Base-by-base conservation (phyloP, 1,140 invertebrate species). In the Frieseomelitta varia region DNA sequence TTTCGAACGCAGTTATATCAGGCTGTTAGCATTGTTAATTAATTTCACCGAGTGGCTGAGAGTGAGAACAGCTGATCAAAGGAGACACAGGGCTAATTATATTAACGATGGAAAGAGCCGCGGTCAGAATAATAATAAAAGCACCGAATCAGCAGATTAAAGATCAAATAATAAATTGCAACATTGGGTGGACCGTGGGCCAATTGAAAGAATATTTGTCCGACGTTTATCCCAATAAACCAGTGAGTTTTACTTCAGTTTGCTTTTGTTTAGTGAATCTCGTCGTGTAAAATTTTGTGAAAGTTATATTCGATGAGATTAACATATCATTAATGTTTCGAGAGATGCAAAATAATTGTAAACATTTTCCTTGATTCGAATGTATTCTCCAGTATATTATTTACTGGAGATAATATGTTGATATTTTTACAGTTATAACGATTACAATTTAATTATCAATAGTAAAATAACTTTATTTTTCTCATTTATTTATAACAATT, bases 121-220 rank as follows among this genome's bases (percentile, higher is more conserved):
- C 96, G 80, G 96, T 98, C 80, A 97, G 96, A 74, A 93, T 98
- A 76, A 96, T 98, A 90, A 97, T 98, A 63, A 98, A 98, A 94
- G 97, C 97, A 39, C 97, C 98, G 30, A 98, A 98, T 95, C 98
- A 98, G 93, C 97, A 98, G 94, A 96, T 98, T 90, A 97, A 97
- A 87, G 98, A 99, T 94, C 97, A 98, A 91, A 97, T 96, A 81
- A 95, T 99, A 73, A 96, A 97, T 86, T 98, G 98, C 93, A 96
- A 97, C 91, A 95, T 97, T 56, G 96, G 96, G 82, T 99, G 98
- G 98, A 98, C 97, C n/a, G 97, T 99, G 77, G 95, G 96, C 83
- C 96, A 97, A 92, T 94, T 99, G 47, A 99, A 99, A 95, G 96
- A 96, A 82, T 97, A 98, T 92, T 94, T 99, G 34, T 96, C 97